Evolutionary conservation across 2,113 vertebrate species (phyloP).

Genomic region (Oostethus manadensis): DNA sequence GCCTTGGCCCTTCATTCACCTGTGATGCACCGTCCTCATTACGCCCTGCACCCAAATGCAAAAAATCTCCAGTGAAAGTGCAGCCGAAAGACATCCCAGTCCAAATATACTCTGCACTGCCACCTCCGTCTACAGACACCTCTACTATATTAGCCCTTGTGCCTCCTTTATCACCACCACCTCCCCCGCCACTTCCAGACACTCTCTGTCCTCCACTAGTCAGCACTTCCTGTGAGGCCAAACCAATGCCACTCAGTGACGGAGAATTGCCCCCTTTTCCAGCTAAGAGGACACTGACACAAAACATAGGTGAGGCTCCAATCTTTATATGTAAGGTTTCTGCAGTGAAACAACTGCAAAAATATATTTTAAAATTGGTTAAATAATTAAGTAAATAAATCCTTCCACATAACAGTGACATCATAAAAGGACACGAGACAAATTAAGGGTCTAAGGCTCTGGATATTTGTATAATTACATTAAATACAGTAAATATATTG

Average conservation of each 20-base stretch:
- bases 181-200: constrained; percentile 14
- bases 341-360: no score
- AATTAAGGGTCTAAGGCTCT: no score
- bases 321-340: background rate
- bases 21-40: constrained; percentile 11
- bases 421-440: no score
- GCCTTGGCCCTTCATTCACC: constrained; percentile 19
- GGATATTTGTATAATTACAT: no score
- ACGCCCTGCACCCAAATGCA: constrained; percentile 31
- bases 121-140: constrained; percentile 21
- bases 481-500: no score
- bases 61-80: constrained; percentile 36
- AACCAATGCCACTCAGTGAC: constrained; percentile 61
- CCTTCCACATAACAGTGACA: no score
- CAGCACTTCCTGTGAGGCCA: constrained; percentile 30
- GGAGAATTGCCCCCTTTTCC: constrained; percentile 43
- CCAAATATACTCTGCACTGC: constrained; percentile 57
- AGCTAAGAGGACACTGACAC: constrained; percentile 65
- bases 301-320: constrained; percentile 76
- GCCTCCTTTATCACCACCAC: constrained; percentile 4
- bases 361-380: no score
- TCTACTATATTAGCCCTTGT: background rate
- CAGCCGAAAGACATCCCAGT: constrained; percentile 60
- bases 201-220: background rate
- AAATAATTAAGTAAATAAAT: no score